Base-by-base conservation (phyloP, 2,113 vertebrate genomes). In the Buteo buteo region DNA sequence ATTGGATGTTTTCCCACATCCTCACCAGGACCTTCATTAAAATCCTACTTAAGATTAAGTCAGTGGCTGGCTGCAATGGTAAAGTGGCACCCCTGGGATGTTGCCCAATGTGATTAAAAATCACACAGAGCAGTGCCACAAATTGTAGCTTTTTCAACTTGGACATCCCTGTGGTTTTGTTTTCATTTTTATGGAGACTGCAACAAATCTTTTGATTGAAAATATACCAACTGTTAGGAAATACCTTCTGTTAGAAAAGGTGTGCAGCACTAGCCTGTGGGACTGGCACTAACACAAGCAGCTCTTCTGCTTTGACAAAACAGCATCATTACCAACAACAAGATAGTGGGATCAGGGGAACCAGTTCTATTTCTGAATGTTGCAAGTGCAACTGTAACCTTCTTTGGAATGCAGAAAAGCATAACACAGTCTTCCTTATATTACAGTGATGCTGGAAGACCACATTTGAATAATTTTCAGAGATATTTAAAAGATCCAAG, bases 11-110 rank as follows among this genome's bases (percentile, higher is more conserved):
- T 81, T 65, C 82, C 57, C 78, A 82, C 88, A 62, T 36, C 72
- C 85, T 58, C 79, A 44, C 90, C 59, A 67, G 82, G 72, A 74
- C 54, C 57, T 96, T 94, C 80, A 92, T 96, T 95, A 88, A 93
- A 96, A 92, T 86, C 72, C 79, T 79, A 50, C 64, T 90, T 69
- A 80, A 55, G 42, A 42, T 88, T 44, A 89, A 90, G 61, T 61
- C 90, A 64, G 80, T 81, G 78, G 67, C 42, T 86, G 79, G 42
- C 59, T 90, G 84, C 73, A 91, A 28, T 5, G 38, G 55, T 40
- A 22, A 90, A 88, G 82, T 65, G 72, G 79, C 82, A 77, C 81
- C 59, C 66, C 64, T 58, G 72, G 67, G 61, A 90, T 49, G 38
- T 1, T 79, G 76, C 57, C 93, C 90, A 31, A 45, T 3, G 15